phyloP scores from a whole-genome alignment of 1,140 invertebrate genomes.

The Propsilocerus akamusi region DNA sequence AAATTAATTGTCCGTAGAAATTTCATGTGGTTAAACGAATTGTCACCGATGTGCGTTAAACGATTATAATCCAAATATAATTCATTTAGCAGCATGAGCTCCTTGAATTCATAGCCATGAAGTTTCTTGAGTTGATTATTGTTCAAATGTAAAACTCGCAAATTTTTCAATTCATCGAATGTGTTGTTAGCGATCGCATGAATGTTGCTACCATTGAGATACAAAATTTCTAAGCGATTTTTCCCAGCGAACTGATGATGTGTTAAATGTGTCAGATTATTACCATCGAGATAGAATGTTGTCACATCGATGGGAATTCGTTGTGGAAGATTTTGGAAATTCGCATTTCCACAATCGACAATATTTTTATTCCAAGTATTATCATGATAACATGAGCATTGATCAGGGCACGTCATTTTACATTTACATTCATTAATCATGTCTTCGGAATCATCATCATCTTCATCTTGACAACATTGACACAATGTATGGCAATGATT shows the following conservation, averaged over 20 bases:
- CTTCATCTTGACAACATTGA: constrained; percentile 49
- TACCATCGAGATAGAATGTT: constrained; percentile 75
- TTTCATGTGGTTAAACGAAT: constrained; percentile 52
- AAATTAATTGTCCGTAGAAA: constrained; percentile 57
- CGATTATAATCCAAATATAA: constrained; percentile 72
- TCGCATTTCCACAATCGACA: constrained; percentile 65
- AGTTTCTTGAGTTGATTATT: constrained; percentile 55
- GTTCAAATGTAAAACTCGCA: constrained; percentile 65
- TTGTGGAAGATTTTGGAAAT: constrained; percentile 55
- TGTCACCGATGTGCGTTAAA: constrained; percentile 50
- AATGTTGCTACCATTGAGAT: constrained; percentile 69
- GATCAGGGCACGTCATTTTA: constrained; percentile 83
- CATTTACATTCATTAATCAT: constrained; percentile 89
- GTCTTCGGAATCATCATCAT: constrained; percentile 35
- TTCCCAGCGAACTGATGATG: constrained; percentile 83
- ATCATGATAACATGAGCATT: constrained; percentile 84
- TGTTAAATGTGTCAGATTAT: constrained; percentile 51
- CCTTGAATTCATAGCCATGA: constrained; percentile 66
- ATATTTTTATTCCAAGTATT: constrained; percentile 83
- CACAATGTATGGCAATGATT: constrained; percentile 78
- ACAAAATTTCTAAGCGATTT: constrained; percentile 64
- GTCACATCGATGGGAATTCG: constrained; percentile 87
- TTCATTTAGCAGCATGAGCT: constrained; percentile 54
- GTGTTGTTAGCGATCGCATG: constrained; percentile 74
- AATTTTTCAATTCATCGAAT: constrained; percentile 68